These are phyloP conservation scores for Platycheirus albimanus DNA, from an alignment of 2,888 invertebrate species.

Conservation along the genomic window DNA sequence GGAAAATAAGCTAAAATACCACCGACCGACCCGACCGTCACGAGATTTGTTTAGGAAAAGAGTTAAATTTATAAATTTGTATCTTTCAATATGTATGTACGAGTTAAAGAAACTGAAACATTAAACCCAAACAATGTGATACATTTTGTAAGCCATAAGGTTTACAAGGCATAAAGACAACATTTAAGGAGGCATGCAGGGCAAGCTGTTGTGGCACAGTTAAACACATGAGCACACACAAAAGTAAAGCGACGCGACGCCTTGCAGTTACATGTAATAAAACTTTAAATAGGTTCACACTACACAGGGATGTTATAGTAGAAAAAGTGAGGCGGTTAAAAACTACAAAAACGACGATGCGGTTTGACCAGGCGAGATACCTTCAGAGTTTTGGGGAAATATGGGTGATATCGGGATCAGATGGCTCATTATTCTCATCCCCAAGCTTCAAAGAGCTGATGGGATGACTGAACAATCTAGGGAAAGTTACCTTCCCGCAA, in stretches of 20 bases:
- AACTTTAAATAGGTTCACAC: constrained; percentile 15
- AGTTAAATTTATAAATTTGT: constrained; percentile 36
- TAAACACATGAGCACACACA: constrained; percentile 35
- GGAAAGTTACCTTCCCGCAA: too few relatives aligned
- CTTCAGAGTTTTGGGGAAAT: too few relatives aligned
- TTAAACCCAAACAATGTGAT: constrained; percentile 64
- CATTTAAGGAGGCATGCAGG: constrained; percentile 28
- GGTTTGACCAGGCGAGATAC: too few relatives aligned
- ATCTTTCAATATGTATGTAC: constrained; percentile 33
- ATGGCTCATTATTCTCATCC: too few relatives aligned
- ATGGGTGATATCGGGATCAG: too few relatives aligned
- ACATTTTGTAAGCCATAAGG: constrained; percentile 40
- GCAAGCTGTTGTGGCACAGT: neutral
- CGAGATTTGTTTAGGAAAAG: constrained; percentile 52
- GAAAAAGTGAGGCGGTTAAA: too few relatives aligned
- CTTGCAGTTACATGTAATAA: constrained; percentile 55
- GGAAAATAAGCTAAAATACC: constrained; percentile 34
- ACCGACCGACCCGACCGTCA: too few relatives aligned
- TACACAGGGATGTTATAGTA: constrained; percentile 10
- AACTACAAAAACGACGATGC: too few relatives aligned
- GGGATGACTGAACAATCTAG: too few relatives aligned
- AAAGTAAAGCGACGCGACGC: constrained; percentile 52
- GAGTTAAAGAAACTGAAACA: constrained; percentile 31
- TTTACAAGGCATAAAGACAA: constrained; percentile 32
- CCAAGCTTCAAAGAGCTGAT: too few relatives aligned